phyloP scores from a whole-genome alignment of 2,797 vertebrate genomes.

The Cryptoblepharus egeriae region DNA sequence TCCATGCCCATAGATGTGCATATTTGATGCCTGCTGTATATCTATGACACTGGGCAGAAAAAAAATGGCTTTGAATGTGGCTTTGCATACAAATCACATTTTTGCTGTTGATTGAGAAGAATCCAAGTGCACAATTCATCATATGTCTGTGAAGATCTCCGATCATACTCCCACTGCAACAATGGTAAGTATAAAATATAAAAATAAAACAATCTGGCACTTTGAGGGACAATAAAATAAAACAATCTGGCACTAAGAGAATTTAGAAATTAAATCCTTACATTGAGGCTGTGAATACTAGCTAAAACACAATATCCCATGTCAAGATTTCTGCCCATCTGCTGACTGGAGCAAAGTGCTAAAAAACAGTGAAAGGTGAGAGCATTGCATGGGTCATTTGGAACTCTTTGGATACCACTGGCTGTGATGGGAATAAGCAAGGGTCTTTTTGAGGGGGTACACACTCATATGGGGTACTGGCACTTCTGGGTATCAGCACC shows the following conservation, averaged over 20 bases:
- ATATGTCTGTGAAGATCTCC: neutral
- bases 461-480: no score
- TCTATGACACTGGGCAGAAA: no score
- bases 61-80: no score
- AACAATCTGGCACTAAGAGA: neutral
- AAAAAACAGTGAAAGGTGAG: neutral
- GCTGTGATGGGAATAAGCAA: no score
- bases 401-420: neutral
- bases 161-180: neutral
- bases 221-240: slow-evolving; percentile 1
- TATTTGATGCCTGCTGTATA: no score
- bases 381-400: neutral
- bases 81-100: neutral
- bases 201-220: slow-evolving; percentile 6
- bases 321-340: neutral
- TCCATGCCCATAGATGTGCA: no score
- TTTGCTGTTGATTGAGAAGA: slow-evolving; percentile 6
- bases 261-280: neutral
- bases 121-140: slow-evolving; percentile 10
- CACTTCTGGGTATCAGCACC: no score
- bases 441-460: no score
- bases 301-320: neutral
- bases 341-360: neutral
- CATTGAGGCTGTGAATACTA: neutral
- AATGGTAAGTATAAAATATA: neutral